These are phyloP conservation scores for Monoplex corrugatus DNA, from an alignment of 2,888 invertebrate species.

Conservation along the genomic window DNA sequence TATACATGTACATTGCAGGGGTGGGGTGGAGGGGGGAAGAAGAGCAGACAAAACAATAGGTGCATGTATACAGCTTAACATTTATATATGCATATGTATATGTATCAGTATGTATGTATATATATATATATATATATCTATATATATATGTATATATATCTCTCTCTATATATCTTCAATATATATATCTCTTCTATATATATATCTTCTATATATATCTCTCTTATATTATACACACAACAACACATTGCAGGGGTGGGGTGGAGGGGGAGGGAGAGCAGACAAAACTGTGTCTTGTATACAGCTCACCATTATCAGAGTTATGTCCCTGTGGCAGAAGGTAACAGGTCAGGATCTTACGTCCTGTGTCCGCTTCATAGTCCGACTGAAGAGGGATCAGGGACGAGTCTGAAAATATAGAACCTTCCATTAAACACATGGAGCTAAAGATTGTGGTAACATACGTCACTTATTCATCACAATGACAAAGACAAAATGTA, in stretches of 20 bases:
- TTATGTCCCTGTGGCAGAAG: slow-evolving; percentile 90
- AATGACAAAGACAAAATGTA: too few relatives aligned
- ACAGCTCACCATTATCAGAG: slow-evolving; percentile 62
- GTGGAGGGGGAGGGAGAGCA: too few relatives aligned
- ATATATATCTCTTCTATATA: background rate
- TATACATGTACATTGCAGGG: too few relatives aligned
- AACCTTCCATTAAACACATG: too few relatives aligned
- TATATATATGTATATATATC: background rate
- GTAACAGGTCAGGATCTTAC: slow-evolving; percentile 92
- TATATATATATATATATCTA: background rate
- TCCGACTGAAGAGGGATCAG: slow-evolving; percentile 94
- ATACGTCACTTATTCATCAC: too few relatives aligned
- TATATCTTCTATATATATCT: background rate
- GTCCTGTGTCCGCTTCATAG: slow-evolving; percentile 88
- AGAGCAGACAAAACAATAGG: too few relatives aligned
- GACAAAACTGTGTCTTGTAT: background rate
- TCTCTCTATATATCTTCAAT: background rate
- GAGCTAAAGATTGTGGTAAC: too few relatives aligned
- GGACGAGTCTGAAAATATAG: slow-evolving; percentile 92
- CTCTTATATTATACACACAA: too few relatives aligned
- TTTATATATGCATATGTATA: background rate
- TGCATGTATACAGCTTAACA: too few relatives aligned
- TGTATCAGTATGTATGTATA: background rate
- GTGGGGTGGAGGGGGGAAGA: too few relatives aligned
- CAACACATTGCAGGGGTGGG: too few relatives aligned